Evolutionary conservation across 2,113 vertebrate genomes (phyloP).

Genomic region (Buteo buteo): DNA sequence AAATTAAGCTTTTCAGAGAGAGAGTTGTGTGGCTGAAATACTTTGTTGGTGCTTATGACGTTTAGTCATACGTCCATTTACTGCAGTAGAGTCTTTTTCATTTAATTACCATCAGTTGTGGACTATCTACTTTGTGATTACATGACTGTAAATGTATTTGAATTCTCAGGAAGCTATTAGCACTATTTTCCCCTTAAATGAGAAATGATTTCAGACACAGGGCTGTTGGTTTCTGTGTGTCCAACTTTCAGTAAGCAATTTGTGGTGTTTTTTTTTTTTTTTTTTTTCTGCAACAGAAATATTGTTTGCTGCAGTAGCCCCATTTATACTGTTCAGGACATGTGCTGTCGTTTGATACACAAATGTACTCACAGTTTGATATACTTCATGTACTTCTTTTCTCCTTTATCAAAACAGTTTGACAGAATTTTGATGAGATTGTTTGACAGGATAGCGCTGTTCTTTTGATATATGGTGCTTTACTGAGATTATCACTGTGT

Average conservation of each 20-base stretch:
- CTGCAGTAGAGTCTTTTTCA: background rate
- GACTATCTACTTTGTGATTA: background rate
- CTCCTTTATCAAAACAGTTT: constrained; percentile 3
- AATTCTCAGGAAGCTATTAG: background rate
- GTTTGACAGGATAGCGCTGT: background rate
- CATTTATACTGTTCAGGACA: background rate
- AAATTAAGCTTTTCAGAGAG: background rate
- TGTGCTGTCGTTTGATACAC: background rate
- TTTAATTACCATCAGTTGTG: background rate
- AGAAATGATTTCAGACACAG: background rate
- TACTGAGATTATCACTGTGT: background rate
- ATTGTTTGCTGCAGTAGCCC: background rate
- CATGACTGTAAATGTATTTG: background rate
- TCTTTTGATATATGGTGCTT: constrained; percentile 3
- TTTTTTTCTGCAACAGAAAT: background rate
- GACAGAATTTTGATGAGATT: constrained; percentile 47
- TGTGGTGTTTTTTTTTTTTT: background rate
- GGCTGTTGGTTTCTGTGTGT: background rate
- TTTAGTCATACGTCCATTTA: background rate
- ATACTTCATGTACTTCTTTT: background rate
- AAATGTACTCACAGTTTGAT: background rate
- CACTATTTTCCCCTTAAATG: background rate
- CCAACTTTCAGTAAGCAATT: background rate
- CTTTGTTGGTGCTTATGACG: background rate
- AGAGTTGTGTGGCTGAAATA: background rate